Evolutionary conservation across 2,797 vertebrate species (phyloP), one percentile per base, ranked within the genome.

Genomic region (Danio tinwini): DNA sequence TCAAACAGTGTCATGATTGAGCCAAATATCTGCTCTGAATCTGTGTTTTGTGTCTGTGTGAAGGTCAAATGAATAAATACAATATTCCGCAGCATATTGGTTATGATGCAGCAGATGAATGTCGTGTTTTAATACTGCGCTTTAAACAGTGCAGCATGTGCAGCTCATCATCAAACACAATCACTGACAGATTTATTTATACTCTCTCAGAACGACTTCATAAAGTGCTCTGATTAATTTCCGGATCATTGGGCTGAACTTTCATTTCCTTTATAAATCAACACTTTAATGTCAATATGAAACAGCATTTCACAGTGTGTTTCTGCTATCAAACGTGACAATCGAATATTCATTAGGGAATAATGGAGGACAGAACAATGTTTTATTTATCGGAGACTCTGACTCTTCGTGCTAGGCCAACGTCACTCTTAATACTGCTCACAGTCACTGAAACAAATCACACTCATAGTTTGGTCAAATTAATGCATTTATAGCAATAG

Each of bases 171-270:
- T 55, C 11, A 52, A 0, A 42, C 16, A 42, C 29, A 8, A 70
- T 70, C 68, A 47, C 53, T 59, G 70, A 73, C 70, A 12, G 70
- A 53, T 73, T 73, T 45, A 73, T 59, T 72, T 45, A 59, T 10
- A 29, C 29, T 16, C 55, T 7, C 40, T n/a, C 17, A 47, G 8
- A 45, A 72, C 7, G 12, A 56, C 12, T 72, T 45, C 45, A 72
- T 56, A 53, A 53, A 1, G 65, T 3, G 1, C 6, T 29, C 14
- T 50, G 13, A n/a, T 52, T 6, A 2, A 11, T 7, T 52, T 52
- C 19, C 56, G 12, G 56, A 21, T 37, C 49, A 29, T 52, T 16
- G 1, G 12, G 39, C 21, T 61, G 21, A 7, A 47, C 17, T 42
- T 45, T 68, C 5, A 11, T 68, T 50, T 68, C 65, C 45, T 68